Percentiles rank a stretch among this genome's conserved stretches.
These are phyloP conservation scores for Hydrocynus forskahlii DNA, from an alignment of 2,797 vertebrate species.

Conservation along the genomic window DNA sequence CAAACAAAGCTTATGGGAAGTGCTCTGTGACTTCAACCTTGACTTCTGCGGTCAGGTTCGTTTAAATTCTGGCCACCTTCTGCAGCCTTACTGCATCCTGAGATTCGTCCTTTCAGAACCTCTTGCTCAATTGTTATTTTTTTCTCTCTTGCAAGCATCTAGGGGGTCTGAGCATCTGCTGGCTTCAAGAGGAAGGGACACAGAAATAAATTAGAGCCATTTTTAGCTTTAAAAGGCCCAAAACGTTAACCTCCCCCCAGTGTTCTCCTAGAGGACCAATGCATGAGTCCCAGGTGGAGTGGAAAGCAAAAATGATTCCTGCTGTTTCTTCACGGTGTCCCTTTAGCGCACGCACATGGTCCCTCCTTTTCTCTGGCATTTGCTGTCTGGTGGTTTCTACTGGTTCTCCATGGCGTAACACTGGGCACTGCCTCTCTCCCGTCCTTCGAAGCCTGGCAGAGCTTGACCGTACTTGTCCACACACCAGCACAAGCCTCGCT, in stretches of 20 bases:
- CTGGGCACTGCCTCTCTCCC: constrained; percentile 83
- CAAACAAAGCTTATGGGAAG: constrained; percentile 49
- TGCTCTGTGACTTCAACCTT: constrained; percentile 20
- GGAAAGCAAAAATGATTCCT: constrained; percentile 20
- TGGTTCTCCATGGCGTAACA: constrained; percentile 83
- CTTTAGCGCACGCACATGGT: constrained; percentile 18
- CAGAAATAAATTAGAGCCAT: constrained; percentile 40
- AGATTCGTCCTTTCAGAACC: constrained; percentile 69
- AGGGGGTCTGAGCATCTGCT: constrained; percentile 35
- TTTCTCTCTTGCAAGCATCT: constrained; percentile 54
- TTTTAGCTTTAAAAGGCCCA: constrained; percentile 28
- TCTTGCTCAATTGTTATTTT: constrained; percentile 59
- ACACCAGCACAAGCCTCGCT: constrained; percentile 94
- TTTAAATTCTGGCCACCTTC: constrained; percentile 63
- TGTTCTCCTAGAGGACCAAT: constrained; percentile 2
- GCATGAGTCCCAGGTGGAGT: constrained; percentile 18
- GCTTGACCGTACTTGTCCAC: constrained; percentile 96
- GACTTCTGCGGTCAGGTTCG: background rate
- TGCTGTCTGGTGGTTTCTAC: constrained; percentile 59
- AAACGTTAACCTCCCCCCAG: background rate
- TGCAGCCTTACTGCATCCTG: constrained; percentile 54
- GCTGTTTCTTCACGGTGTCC: constrained; percentile 9
- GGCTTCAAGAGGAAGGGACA: constrained; percentile 21
- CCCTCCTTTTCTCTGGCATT: constrained; percentile 32
- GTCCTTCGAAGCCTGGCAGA: constrained; percentile 84